Conservation (phyloP, 1,140 invertebrate genomes). For the Pseudomyrmex concolor region DNA sequence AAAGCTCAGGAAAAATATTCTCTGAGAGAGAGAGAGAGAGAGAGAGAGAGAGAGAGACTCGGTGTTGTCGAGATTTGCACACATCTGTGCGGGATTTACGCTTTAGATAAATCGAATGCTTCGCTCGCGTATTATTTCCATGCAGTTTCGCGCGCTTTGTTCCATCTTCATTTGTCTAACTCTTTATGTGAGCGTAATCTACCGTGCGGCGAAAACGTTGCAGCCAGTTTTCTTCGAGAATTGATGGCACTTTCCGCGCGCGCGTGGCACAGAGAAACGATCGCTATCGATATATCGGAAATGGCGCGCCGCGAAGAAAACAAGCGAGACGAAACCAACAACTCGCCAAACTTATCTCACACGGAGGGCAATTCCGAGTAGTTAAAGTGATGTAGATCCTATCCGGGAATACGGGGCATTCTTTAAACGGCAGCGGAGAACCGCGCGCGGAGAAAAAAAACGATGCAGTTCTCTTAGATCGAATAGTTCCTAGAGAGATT, state of each 20-base stretch:
- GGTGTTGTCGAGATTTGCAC: conserved; percentile 14
- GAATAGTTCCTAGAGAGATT: background rate
- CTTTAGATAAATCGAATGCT: conserved; percentile 40
- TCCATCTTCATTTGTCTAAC: conserved; percentile 50
- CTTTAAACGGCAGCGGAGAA: background rate
- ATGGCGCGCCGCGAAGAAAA: conserved; percentile 22
- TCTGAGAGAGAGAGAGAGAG: background rate
- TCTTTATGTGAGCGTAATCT: conserved; percentile 47
- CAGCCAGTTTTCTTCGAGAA: conserved; percentile 43
- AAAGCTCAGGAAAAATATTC: conserved; percentile 14
- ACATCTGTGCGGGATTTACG: conserved; percentile 2
- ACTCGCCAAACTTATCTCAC: conserved; percentile 46
- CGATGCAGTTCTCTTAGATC: background rate
- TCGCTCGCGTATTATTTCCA: conserved; percentile 34
- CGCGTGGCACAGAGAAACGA: conserved; percentile 28
- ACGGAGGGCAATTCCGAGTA: conserved; percentile 32
- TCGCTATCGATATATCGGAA: conserved; percentile 50
- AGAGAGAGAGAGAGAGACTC: no score
- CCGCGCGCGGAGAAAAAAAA: background rate
- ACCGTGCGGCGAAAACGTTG: conserved; percentile 34
- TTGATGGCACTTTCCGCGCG: conserved; percentile 34
- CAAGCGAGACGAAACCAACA: background rate
- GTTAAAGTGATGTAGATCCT: conserved; percentile 55
- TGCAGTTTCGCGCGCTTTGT: conserved; percentile 53
- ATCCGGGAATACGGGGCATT: background rate